Evolutionary conservation across 2,888 invertebrate genomes (phyloP), one percentile per base, ranked within the genome.

Genomic region (Iselma pallidipennis): DNA sequence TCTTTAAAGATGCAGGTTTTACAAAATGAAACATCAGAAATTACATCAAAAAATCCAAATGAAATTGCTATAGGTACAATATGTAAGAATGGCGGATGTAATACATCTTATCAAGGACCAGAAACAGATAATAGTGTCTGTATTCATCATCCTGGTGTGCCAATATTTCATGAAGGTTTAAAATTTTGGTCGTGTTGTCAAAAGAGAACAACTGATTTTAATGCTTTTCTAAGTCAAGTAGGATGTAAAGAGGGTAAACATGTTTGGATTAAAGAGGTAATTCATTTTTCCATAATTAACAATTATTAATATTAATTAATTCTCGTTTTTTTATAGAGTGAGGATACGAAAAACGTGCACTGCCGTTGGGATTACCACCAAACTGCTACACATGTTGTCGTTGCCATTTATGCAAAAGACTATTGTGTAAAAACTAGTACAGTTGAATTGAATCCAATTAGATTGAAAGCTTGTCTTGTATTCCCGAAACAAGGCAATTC

Each of bases 181-280:
- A 98, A 98, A 80, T 98, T 89, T 81, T 98, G 98, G 98, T 92
- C 96, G 0, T 99, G 99, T 78, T 99, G 99, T 77, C 89, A 92
- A 72, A 91, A 91, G 75, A 89, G 91, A 76, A 98, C 98, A 0
- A 90, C 94, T 0, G 98, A 99, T 79, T 99, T 99, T 78, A 88
- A 92, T 59, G 88, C 87, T 1, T 99, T 99, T 78, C 84, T 99
- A 58, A 91, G 89, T 57, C 98, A 98, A 84, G 89, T 87, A 54
- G 99, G 99, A 0, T 99, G 99, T 78, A 85, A 86, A 4, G 84
- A 85, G 59, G 98, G 96, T 4, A 85, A 85, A 51, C 99, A 99
- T 82, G 83, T 90, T 63, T 99, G 98, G 97, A 84, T 86, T 66
- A 87, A 89, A 79, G 89, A 91, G 82, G 90, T 89, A n/a, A 42